Evolutionary conservation across 2,797 vertebrate genomes (phyloP).

Genomic region (Lithobates sylvaticus): DNA sequence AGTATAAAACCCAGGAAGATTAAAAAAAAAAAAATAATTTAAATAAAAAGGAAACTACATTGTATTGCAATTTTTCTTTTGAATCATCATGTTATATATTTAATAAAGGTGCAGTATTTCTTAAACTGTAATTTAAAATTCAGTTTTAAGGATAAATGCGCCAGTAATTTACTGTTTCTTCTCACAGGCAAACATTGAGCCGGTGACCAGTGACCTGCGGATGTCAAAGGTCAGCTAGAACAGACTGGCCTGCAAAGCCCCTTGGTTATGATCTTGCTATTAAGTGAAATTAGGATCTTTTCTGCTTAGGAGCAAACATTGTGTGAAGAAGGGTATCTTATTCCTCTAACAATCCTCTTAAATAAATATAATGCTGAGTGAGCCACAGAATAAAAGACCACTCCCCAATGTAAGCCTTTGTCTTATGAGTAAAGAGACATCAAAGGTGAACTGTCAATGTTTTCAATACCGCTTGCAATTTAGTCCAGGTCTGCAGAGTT

Average conservation of each 20-base stretch:
- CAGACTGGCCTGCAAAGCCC: conserved; percentile 25
- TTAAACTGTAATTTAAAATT: background rate
- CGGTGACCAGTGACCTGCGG: conserved; percentile 22
- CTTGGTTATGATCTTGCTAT: conserved; percentile 42
- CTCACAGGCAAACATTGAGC: background rate
- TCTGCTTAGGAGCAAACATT: background rate
- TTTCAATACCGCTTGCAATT: background rate
- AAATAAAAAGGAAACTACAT: no score
- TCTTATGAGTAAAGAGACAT: background rate
- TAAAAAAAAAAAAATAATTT: no score
- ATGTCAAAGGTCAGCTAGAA: conserved; percentile 43
- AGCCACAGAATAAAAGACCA: background rate
- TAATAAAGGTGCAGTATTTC: background rate
- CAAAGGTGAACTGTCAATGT: background rate
- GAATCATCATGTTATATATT: background rate
- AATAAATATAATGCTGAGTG: background rate
- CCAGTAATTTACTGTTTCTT: background rate
- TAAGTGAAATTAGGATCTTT: conserved; percentile 52
- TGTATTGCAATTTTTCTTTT: no score
- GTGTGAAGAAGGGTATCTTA: conserved; percentile 17
- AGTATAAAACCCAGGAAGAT: no score
- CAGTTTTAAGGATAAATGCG: background rate
- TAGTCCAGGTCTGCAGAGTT: background rate
- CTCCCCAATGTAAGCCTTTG: background rate
- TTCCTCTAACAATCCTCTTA: background rate